Evolutionary conservation across 2,797 vertebrate genomes (phyloP), one percentile per base, ranked within the genome.

Genomic region (Glossophaga mutica): DNA sequence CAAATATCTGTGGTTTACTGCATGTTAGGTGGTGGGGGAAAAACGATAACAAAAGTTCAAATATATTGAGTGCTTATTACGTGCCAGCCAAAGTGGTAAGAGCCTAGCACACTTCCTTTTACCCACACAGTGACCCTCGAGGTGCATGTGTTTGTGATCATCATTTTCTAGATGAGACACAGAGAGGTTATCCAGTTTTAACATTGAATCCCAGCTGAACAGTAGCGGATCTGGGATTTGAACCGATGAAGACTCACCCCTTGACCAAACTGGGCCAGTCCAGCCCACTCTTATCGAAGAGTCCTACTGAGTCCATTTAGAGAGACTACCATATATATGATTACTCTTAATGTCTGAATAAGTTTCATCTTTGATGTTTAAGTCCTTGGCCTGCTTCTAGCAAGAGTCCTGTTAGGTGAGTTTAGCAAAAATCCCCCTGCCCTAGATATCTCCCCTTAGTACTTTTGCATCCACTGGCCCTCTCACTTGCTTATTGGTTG

Each of bases 11-110:
- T 14, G 24, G 26, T 29, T 19, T 26, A 3, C 1, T 0, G 4
- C 8, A 2, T 15, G 16, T 50, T 7, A 22, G 14, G 19, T 67
- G 32, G 0, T 3, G 4, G 34, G 8, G 24, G 2, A 12, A 42
- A 39, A 70, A 26, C 6, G 14, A 5, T 34, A 52, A 42, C 26
- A 10, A 7, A 18, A 50, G 34, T 29, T 76, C 22, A 50, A 16
- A 21, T 59, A 52, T 62, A 82, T 12, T 74, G 24, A 50, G 50
- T 34, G 19, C 50, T 68, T 7, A 39, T 39, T 24, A 5, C 42
- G 8, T 68, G 19, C 9, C 67, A 7, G 4, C 65, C 19, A 21
- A 48, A 79, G 44, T 19, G n/a, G 44, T 12, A 4, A 34, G 44
- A 46, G 29, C 26, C 70, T 34, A 77, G 44, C 39, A 62, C 2